phyloP scores from a whole-genome alignment of 2,113 vertebrate species.

The Gadus macrocephalus region DNA sequence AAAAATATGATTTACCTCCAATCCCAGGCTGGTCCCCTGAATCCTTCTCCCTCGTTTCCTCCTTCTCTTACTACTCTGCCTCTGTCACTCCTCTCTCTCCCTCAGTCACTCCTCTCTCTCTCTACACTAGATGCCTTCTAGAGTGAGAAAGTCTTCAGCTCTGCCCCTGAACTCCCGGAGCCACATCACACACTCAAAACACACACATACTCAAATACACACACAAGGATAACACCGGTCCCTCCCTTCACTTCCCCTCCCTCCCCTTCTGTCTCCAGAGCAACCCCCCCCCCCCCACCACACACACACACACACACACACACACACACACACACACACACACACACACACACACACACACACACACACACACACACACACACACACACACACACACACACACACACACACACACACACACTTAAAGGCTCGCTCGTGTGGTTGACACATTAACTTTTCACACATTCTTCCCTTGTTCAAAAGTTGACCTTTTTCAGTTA shows the following conservation, averaged over 20 bases:
- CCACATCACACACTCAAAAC: slow-evolving; percentile 45
- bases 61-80: slow-evolving; percentile 33
- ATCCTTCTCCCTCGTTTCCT: too few relatives aligned
- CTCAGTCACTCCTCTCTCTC: slow-evolving; percentile 19
- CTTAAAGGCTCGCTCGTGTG: slow-evolving; percentile 47
- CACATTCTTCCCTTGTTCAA: slow-evolving; percentile 34
- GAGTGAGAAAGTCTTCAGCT: slow-evolving; percentile 55
- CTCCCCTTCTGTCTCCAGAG: slow-evolving; percentile 56
- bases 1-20: slow-evolving; percentile 35
- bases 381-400: slow-evolving; percentile 11
- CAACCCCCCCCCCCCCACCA: slow-evolving; percentile 28
- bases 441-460: slow-evolving; percentile 63
- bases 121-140: slow-evolving; percentile 40
- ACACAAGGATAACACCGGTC: slow-evolving; percentile 48
- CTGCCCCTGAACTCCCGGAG: slow-evolving; percentile 53
- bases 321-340: slow-evolving; percentile 23
- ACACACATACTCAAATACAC: slow-evolving; percentile 35
- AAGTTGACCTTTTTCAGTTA: slow-evolving; percentile 4
- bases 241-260: slow-evolving; percentile 63
- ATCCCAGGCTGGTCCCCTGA: not conserved
- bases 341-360: slow-evolving; percentile 11
- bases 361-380: not conserved
- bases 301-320: not conserved
- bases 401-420: slow-evolving; percentile 14
- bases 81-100: slow-evolving; percentile 28